Base-by-base conservation (phyloP, 2,888 invertebrate species). In the Biston stratarius region DNA sequence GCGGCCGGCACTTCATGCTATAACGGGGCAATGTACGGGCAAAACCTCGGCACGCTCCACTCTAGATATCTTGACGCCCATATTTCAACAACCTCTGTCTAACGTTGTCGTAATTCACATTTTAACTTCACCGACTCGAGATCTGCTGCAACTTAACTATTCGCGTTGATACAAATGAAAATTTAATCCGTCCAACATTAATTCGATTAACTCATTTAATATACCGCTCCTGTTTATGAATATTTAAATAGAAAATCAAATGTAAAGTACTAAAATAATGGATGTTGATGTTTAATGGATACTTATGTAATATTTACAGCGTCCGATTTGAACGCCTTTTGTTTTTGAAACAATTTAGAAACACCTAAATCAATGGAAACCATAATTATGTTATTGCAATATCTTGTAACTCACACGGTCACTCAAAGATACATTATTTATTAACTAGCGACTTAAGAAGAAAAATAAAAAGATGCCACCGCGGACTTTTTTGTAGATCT, bases 11-110 rank as follows among this genome's bases (percentile, higher is more conserved):
- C 87, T 88, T 85, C 84, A 83, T 85, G 84, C 83, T 84, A 82
- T 82, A 85, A 83, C 85, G 85, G 85, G 83, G 88, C 87, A 89
- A 89, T 83, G 91, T 87, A 89, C 89, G 83, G 79, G 80, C 80
- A 82, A 86, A 86, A 83, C 78, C 82, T 80, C 77, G 78, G 79
- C 75, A 79, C 81, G 79, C 78, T 81, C 77, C 74, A 77, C 74
- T 78, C 76, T 74, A 83, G 80, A 82, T 79, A 83, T 83, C 82
- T 80, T 79, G 82, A 82, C 83, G 78, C 80, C 77, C 81, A 83
- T 84, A 83, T 84, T 85, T 83, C 82, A 83, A 84, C 73, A 75
- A 74, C 71, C 76, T 74, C 72, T 78, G 75, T 74, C 77, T 77
- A 75, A 79, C 74, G 72, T 79, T 78, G 56, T 64, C 74, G 71